Base-by-base conservation (phyloP, 2,888 invertebrate genomes). In the Pterostichus niger region DNA sequence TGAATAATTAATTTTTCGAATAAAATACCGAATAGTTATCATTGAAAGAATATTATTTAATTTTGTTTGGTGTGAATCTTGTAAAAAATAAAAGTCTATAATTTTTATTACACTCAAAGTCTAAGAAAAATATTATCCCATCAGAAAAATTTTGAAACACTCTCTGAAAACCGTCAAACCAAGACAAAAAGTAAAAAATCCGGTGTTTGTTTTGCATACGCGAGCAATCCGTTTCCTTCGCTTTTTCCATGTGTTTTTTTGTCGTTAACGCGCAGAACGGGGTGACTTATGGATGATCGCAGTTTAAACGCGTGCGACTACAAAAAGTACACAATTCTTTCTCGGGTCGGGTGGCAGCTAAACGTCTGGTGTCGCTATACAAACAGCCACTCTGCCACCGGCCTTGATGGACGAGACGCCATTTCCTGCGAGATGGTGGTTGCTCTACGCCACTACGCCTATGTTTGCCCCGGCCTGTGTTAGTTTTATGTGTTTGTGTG, bases 291-390 rank as follows among this genome's bases (percentile, higher is more conserved):
- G 64, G 75, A 75, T 82, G 82, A 82, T 82, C 59, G 75, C 59
- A 73, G 82, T 82, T 82, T 82, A 82, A 80, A 82, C 46, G 59
- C 82, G 80, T 80, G 7, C 68, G 52, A 52, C 59, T 40, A 73
- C 54, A 82, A 82, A 82, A 82, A 82, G 75, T 82, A 59, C 59
- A 75, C 82, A 75, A 82, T 82, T 75, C 82, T 82, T 82, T 75
- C 33, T 75, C 82, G 80, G 64, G 31, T 80, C 80, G 64, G 56
- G 40, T 77, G 80, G 64, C 64, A 33, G 80, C 68, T 46, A 80
- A 80, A 49, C 64, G 49, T 68, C 68, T 68, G 68, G 68, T 80
- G 64, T 49, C 64, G 68, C 31, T 68, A 61, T 59, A 78, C 78
- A 78, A 78, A 78, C 77, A 78, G 44, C 44, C 77, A 76, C 76